A percentile compares a stretch with the other conserved stretches of the same genome.
Evolutionary conservation across 1,140 invertebrate species (phyloP).

Genomic region (Drosophila pallidifrons): DNA sequence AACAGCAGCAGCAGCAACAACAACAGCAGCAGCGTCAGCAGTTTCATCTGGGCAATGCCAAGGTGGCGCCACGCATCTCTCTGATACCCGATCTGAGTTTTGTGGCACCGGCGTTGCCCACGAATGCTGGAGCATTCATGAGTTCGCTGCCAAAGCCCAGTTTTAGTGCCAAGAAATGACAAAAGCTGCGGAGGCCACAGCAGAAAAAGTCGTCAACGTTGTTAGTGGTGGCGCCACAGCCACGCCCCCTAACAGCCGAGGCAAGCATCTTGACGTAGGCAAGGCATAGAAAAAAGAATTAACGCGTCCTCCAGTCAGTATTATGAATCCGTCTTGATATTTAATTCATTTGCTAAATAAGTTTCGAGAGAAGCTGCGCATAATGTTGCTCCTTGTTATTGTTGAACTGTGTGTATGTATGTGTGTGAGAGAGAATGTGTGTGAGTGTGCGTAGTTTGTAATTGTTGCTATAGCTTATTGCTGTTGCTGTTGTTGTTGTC

Average conservation of each 20-base stretch:
- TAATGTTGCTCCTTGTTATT: slow-evolving; percentile 44
- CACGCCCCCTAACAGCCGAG: slow-evolving; percentile 48
- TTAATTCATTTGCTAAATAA: slow-evolving; percentile 47
- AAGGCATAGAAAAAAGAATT: no score
- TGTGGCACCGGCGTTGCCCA: slow-evolving; percentile 81
- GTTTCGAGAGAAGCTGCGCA: slow-evolving; percentile 25
- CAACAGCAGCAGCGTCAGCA: slow-evolving; percentile 71
- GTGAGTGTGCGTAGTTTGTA: slow-evolving; percentile 25
- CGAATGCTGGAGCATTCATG: slow-evolving; percentile 76
- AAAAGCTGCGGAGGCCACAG: slow-evolving; percentile 56
- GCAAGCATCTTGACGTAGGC: slow-evolving; percentile 66
- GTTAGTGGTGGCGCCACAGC: slow-evolving; percentile 13
- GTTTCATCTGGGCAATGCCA: slow-evolving; percentile 76
- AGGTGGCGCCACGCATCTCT: slow-evolving; percentile 84
- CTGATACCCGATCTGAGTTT: slow-evolving; percentile 86
- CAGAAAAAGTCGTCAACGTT: slow-evolving; percentile 28
- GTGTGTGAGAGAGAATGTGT: slow-evolving; percentile 18
- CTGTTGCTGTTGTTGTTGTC: slow-evolving; percentile 46
- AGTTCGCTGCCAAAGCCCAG: slow-evolving; percentile 74
- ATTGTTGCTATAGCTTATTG: slow-evolving; percentile 49
- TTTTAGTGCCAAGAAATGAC: slow-evolving; percentile 80
- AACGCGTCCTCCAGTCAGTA: slow-evolving; percentile 59
- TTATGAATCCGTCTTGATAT: slow-evolving; percentile 82
- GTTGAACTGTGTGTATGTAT: slow-evolving; percentile 35
- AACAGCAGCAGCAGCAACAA: slow-evolving; percentile 45